Evolutionary conservation across 1,140 invertebrate genomes (phyloP), one percentile per base, ranked within the genome.

Genomic region (Drosophila novamexicana): DNA sequence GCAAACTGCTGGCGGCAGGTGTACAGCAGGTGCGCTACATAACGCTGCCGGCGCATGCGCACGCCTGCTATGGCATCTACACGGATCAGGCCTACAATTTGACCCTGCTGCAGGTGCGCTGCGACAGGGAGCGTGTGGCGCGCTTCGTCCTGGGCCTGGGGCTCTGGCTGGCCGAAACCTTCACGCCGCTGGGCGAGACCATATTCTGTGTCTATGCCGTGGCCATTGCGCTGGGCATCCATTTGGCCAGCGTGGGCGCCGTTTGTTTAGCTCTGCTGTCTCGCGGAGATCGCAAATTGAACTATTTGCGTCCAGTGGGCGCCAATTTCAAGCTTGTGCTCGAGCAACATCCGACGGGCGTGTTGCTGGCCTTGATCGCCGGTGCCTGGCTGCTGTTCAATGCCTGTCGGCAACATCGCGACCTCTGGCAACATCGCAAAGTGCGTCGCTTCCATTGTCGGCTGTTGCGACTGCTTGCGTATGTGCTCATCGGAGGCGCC

Each of bases 61-160:
- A 57, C 9, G 39, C 10, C 16, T 79, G 76, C 47, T 79, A 71
- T 37, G 76, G 76, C 67, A 79, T 79, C 37, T 59, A 58, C 8
- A 79, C 76, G 18, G 39, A 71, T 29, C 37, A 63, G 14, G 45
- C 45, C 0, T 79, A 66, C 12, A 76, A 59, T 14, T 8, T 79
- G 6, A 73, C 74, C 0, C 8, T 79, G 6, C 0, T 22, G 9
- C 39, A 69, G 39, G 4, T n/a, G 22, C 14, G 7, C 0, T 39
- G 47, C 14, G 68, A 79, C 37, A 10, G 12, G 3, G 18, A 64
- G 7, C 59, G 63, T 14, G 7, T 59, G 6, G 37, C 16, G 0
- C 40, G 37, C 1, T 73, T 79, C 8, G 5, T 34, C 0, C 1
- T 62, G 0, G 77, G 77, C 2, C 0, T 64, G 2, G 0, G 14